Evolutionary conservation across 2,797 vertebrate genomes (phyloP).

Genomic region (Myiotriccus ornatus): DNA sequence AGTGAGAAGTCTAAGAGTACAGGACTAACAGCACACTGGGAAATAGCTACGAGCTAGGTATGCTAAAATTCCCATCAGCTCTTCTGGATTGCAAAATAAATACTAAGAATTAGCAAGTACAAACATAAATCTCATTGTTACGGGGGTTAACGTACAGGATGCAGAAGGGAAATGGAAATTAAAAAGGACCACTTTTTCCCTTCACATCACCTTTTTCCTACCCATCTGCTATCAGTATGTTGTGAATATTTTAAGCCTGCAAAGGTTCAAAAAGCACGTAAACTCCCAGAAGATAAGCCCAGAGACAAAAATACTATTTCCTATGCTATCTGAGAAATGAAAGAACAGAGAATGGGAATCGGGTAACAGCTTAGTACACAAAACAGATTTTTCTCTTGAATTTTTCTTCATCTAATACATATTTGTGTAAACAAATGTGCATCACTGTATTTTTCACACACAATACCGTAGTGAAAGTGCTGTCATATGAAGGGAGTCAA

Average conservation of each 20-base stretch:
- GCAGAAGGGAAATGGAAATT: not conserved
- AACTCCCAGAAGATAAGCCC: not conserved
- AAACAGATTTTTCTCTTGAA: rapidly evolving
- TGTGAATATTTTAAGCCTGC: not conserved
- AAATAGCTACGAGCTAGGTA: not conserved
- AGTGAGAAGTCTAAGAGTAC: not conserved
- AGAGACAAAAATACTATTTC: not conserved
- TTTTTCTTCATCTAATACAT: not conserved
- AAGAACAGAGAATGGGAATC: not conserved
- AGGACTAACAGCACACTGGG: not conserved
- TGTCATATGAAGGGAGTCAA: not conserved
- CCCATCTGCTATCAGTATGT: not conserved
- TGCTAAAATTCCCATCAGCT: not conserved
- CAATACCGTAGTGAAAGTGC: rapidly evolving
- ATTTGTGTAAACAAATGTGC: not conserved
- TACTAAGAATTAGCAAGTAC: not conserved
- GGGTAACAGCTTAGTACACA: not conserved
- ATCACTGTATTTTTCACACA: not conserved
- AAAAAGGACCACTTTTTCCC: rapidly evolving
- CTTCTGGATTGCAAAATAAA: not conserved
- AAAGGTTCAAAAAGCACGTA: not conserved
- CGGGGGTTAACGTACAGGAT: not conserved
- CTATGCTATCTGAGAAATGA: not conserved
- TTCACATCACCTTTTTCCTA: not conserved
- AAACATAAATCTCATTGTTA: not conserved